Conservation (phyloP, 1,140 invertebrate species). For the Drosophila pseudoobscura region DNA sequence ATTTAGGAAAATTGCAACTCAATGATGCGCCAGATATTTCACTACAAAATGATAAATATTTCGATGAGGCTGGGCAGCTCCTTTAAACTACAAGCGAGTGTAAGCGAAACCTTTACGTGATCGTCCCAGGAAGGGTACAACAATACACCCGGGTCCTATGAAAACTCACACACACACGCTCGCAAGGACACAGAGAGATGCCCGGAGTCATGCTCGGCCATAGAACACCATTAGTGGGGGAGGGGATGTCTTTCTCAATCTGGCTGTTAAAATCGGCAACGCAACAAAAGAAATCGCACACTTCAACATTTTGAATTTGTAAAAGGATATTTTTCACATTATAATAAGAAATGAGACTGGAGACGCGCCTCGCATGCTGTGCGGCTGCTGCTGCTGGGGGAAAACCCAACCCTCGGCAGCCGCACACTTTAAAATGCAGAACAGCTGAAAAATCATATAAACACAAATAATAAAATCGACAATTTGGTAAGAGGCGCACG, state of each 20-base stretch:
- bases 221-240: too few species aligned
- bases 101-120: constrained; percentile 60
- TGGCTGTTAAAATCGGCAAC: constrained; percentile 61
- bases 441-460: constrained; percentile 83
- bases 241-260: constrained; percentile 7
- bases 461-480: constrained; percentile 83
- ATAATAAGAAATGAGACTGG: constrained; percentile 81
- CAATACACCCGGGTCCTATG: constrained; percentile 60
- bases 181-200: not conserved
- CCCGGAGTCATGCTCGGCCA: too few species aligned
- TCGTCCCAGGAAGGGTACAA: constrained; percentile 29
- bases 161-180: constrained; percentile 23
- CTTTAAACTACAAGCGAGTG: constrained; percentile 23
- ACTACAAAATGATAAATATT: constrained; percentile 67
- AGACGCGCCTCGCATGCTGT: constrained; percentile 70
- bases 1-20: constrained; percentile 58
- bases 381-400: not conserved
- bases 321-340: constrained; percentile 82
- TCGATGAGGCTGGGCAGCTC: constrained; percentile 2
- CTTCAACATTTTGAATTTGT: constrained; percentile 77
- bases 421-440: constrained; percentile 79
- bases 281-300: constrained; percentile 78
- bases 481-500: constrained; percentile 79
- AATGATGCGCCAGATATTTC: constrained; percentile 70
- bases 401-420: not conserved